Percentiles rank a stretch among this genome's conserved stretches.
phyloP scores from a whole-genome alignment of 2,797 vertebrate species.

The Scarus forsteni region DNA sequence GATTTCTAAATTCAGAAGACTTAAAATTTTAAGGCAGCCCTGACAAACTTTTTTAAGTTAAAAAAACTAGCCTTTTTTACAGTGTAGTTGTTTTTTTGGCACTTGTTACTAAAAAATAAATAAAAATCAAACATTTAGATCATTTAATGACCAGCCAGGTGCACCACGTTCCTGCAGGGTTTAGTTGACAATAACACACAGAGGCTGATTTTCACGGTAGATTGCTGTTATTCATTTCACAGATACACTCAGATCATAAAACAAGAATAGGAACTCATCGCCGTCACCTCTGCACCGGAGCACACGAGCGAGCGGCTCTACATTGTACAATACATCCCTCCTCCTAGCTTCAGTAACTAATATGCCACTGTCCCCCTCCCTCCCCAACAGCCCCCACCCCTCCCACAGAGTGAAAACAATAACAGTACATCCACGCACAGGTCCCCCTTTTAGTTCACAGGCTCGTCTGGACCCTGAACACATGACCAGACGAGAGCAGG shows the following conservation, averaged over 20 bases:
- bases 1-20: too few species aligned
- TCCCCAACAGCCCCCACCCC: constrained; percentile 44
- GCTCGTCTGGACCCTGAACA: constrained; percentile 57
- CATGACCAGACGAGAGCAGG: constrained; percentile 55
- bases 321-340: constrained; percentile 86
- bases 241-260: constrained; percentile 88
- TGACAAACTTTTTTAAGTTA: too few species aligned
- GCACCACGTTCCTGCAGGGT: constrained; percentile 8
- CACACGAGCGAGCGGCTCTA: constrained; percentile 86
- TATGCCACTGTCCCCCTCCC: constrained; percentile 60
- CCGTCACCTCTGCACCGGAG: constrained; percentile 80
- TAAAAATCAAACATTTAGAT: too few species aligned
- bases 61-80: too few species aligned
- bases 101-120: too few species aligned
- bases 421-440: constrained; percentile 80
- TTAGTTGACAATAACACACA: constrained; percentile 64
- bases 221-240: constrained; percentile 89
- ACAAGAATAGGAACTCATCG: constrained; percentile 85
- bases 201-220: constrained; percentile 78
- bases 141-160: constrained; percentile 4
- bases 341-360: constrained; percentile 85
- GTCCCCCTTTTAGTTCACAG: constrained; percentile 74
- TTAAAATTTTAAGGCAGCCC: too few species aligned
- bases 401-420: constrained; percentile 77
- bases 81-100: too few species aligned